A percentile compares a stretch with the other conserved stretches of the same genome.
phyloP scores from a whole-genome alignment of 1,140 invertebrate genomes.

The Leptinotarsa undecemlineata region DNA sequence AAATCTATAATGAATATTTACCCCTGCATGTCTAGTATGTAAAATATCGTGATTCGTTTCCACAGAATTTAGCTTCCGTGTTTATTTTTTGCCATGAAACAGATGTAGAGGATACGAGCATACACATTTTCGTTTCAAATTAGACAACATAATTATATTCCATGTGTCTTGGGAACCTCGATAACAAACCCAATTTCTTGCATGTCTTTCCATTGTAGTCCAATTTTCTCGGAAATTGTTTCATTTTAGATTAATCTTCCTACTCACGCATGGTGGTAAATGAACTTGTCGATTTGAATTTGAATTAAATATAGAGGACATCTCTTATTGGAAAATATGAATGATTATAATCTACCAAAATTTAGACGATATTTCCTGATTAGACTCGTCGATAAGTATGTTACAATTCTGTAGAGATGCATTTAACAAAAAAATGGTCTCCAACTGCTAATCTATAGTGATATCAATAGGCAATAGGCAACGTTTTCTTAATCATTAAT shows the following conservation, averaged over 20 bases:
- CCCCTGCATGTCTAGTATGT: no score
- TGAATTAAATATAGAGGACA: no score
- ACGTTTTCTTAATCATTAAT: no score
- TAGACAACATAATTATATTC: slow-evolving; percentile 25
- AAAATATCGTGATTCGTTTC: not conserved
- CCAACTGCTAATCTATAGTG: no score
- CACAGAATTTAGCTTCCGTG: slow-evolving; percentile 17
- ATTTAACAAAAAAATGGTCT: no score
- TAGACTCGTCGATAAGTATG: no score
- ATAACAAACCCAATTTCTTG: slow-evolving; percentile 25
- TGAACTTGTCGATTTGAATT: not conserved
- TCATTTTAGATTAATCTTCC: slow-evolving; percentile 3
- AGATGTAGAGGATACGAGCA: slow-evolving; percentile 9
- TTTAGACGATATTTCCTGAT: no score
- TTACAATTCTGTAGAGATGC: no score
- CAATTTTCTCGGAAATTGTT: slow-evolving; percentile 20
- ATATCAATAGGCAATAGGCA: no score
- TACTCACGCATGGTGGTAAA: slow-evolving; percentile 10
- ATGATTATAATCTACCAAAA: no score
- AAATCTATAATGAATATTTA: no score
- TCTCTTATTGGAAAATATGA: no score
- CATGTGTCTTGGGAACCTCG: slow-evolving; percentile 17
- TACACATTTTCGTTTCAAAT: slow-evolving; percentile 25
- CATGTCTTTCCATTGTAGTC: slow-evolving; percentile 16
- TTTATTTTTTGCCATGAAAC: slow-evolving; percentile 17